Percentiles rank a stretch among this genome's conserved stretches.
Evolutionary conservation across 2,113 vertebrate species (phyloP).

Genomic region (Xerus inauris): DNA sequence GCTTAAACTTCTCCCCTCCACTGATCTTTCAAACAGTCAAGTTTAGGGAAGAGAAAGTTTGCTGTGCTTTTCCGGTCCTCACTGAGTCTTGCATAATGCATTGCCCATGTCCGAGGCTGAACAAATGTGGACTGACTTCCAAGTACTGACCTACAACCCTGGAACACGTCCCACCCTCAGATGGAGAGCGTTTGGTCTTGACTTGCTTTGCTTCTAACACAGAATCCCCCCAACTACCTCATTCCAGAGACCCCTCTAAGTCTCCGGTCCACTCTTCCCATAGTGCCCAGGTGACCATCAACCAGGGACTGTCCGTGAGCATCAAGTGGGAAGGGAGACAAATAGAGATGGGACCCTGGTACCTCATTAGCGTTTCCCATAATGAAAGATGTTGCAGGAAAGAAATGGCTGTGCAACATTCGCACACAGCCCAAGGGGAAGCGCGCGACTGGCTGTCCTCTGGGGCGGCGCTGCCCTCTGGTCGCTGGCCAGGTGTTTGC

Average conservation of each 20-base stretch:
- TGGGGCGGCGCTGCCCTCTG: too few species aligned
- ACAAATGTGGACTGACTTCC: not conserved
- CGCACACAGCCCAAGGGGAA: too few species aligned
- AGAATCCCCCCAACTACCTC: not conserved
- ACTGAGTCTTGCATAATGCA: not conserved
- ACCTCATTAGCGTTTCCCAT: constrained; percentile 75
- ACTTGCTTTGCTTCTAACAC: not conserved
- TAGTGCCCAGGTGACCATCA: constrained; percentile 2
- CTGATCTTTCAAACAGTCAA: not conserved
- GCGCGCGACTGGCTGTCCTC: too few species aligned
- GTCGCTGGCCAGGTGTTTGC: too few species aligned
- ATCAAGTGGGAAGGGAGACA: constrained; percentile 67
- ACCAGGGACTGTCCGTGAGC: constrained; percentile 70
- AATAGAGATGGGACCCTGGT: constrained; percentile 73
- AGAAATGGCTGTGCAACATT: too few species aligned
- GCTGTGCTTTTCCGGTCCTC: not conserved
- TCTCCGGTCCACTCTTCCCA: not conserved
- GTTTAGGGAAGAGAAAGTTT: not conserved
- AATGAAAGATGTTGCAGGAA: not conserved
- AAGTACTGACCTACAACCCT: not conserved
- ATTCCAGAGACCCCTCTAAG: not conserved
- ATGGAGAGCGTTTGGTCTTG: not conserved
- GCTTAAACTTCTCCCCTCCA: not conserved
- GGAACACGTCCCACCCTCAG: not conserved
- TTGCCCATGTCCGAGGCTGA: not conserved